Evolutionary conservation across 1,140 invertebrate species (phyloP), one percentile per base, ranked within the genome.

Genomic region (Heliothis subflexa): DNA sequence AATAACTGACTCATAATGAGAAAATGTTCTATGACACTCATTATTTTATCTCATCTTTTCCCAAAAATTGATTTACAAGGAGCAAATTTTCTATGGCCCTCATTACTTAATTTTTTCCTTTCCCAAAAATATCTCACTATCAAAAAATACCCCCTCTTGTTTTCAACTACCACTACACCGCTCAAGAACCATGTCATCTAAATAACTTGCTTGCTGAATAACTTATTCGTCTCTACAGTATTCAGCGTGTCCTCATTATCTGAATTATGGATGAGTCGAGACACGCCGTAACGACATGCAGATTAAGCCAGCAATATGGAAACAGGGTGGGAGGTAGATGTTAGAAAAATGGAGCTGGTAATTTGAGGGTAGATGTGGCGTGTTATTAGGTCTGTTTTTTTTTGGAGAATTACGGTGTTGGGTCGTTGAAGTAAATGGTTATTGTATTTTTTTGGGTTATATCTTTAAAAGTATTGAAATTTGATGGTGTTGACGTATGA

Each of bases 251-350:
- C 52, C 91, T 91, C 88, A 93, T 93, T 93, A 91, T 83, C 84
- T 93, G 89, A 90, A 91, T 93, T 90, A 93, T 93, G 88, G 88
- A 93, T 90, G 90, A 90, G 89, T 81, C 81, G 85, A 87, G 88
- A 85, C 89, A 79, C 81, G 84, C 82, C 81, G 82, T 88, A 91
- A 91, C 88, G 87, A 89, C 88, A 91, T 89, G 86, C 88, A 92
- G 89, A 93, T 91, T 93, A 90, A 86, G 86, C 83, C 84, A 79
- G 76, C 80, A 87, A 83, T 84, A 83, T 78, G 74, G 78, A 61
- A 71, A 45, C 47, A 21, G 52, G 66, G 50, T 11, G 54, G 3
- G 50, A 61, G 47, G 55, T 52, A 10, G 54, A 62, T 59, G 14
- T 72, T 21, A 14, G 33, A 79, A 78, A 54, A 59, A 61, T 72